These are phyloP conservation scores for Panthera leo DNA, from an alignment of 2,113 vertebrate species.

Conservation along the genomic window DNA sequence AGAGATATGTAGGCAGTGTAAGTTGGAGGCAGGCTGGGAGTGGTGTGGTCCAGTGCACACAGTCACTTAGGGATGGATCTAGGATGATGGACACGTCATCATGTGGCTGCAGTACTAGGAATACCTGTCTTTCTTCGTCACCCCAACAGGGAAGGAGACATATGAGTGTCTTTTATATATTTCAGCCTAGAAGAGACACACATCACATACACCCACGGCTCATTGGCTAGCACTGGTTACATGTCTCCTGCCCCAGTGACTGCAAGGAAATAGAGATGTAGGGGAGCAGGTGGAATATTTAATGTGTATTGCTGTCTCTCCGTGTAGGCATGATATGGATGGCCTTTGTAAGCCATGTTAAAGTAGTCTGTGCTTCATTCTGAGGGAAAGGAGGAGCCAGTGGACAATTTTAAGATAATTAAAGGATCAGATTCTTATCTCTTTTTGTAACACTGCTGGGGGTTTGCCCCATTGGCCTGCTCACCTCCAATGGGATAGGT, in stretches of 20 bases:
- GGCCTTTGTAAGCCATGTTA: background rate
- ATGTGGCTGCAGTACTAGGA: background rate
- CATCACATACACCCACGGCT: background rate
- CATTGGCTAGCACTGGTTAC: background rate
- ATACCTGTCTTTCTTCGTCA: background rate
- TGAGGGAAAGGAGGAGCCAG: background rate
- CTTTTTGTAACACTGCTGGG: background rate
- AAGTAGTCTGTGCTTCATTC: background rate
- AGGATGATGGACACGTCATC: background rate
- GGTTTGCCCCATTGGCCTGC: background rate
- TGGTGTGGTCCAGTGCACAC: too few relatives aligned
- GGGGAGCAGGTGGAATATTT: background rate
- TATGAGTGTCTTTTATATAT: background rate
- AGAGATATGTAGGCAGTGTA: background rate
- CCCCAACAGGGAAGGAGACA: background rate
- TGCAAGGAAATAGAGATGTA: background rate
- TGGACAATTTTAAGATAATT: background rate
- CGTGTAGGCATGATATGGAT: background rate
- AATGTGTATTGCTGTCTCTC: background rate
- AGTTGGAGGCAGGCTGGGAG: background rate
- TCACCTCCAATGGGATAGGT: background rate
- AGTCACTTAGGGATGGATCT: background rate
- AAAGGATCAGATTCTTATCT: background rate
- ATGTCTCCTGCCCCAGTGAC: background rate
- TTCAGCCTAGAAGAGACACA: background rate